Conservation (phyloP, 2,888 invertebrate genomes). For the Papilio elwesi region DNA sequence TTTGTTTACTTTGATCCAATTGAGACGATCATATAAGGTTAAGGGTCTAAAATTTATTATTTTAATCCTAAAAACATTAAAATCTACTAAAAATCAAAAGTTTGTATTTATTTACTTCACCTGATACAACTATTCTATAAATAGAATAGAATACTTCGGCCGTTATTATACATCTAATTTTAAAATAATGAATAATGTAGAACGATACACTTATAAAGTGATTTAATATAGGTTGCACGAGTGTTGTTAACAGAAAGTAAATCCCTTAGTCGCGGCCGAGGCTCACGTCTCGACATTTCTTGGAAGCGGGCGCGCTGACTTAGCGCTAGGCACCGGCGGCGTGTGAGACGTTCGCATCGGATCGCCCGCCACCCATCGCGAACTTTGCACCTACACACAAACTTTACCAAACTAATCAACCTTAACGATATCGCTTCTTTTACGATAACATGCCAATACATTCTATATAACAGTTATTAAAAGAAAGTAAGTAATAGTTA, state of each 20-base stretch:
- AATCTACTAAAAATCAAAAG: too few species aligned
- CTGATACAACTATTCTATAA: too few species aligned
- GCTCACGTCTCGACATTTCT: slow-evolving; percentile 62
- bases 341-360: slow-evolving; percentile 40
- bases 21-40: too few species aligned
- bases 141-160: too few species aligned
- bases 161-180: too few species aligned
- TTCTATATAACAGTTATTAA: not conserved
- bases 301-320: slow-evolving; percentile 60
- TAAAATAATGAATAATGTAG: not conserved
- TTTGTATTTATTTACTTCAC: too few species aligned
- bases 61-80: too few species aligned
- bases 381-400: slow-evolving; percentile 44
- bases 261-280: slow-evolving; percentile 46
- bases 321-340: slow-evolving; percentile 45
- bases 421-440: not conserved
- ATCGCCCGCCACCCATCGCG: slow-evolving; percentile 55
- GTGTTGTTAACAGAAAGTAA: slow-evolving; percentile 44
- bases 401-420: slow-evolving; percentile 20
- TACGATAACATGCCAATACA: not conserved
- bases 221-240: slow-evolving; percentile 48
- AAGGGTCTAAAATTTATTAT: too few species aligned
- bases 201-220: not conserved
- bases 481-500: too few species aligned
- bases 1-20: too few species aligned